These are phyloP conservation scores for Pterocles orientalis DNA, from an alignment of 2,113 vertebrate genomes.

Conservation along the genomic window DNA sequence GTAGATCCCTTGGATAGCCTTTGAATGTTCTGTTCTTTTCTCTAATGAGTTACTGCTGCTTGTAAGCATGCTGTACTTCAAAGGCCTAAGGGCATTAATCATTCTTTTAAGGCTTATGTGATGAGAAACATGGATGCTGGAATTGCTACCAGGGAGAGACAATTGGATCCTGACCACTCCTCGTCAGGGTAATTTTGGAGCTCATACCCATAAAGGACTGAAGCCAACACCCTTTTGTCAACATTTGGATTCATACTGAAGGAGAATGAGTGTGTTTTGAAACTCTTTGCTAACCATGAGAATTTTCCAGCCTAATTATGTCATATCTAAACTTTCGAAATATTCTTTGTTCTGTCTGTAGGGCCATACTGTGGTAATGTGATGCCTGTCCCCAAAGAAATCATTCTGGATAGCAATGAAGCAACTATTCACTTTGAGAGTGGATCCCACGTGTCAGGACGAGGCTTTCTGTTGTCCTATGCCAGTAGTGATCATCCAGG, in stretches of 20 bases:
- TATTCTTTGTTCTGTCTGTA: conserved; percentile 61
- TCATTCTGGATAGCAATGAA: conserved; percentile 79
- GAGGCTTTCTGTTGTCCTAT: conserved; percentile 87
- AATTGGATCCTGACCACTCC: conserved; percentile 11
- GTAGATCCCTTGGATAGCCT: conserved; percentile 10
- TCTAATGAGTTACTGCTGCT: conserved; percentile 26
- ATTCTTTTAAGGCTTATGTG: conserved; percentile 4
- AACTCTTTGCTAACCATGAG: background rate
- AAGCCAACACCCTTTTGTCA: conserved; percentile 43
- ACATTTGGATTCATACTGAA: conserved; percentile 15
- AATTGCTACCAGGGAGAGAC: background rate
- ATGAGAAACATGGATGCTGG: background rate
- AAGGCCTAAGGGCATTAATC: background rate
- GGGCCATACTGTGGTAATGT: conserved; percentile 80
- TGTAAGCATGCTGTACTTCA: conserved; percentile 26
- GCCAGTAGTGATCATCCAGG: conserved; percentile 84
- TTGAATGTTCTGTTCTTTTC: conserved; percentile 9
- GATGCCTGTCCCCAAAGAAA: conserved; percentile 67
- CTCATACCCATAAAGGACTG: background rate
- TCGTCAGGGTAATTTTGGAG: conserved; percentile 4
- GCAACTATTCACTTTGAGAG: conserved; percentile 83
- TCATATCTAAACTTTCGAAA: conserved; percentile 23
- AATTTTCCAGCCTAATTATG: background rate
- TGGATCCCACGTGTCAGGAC: conserved; percentile 81
- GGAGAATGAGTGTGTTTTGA: background rate